phyloP scores from a whole-genome alignment of 2,888 invertebrate species.

The Drosophila demipolita region DNA sequence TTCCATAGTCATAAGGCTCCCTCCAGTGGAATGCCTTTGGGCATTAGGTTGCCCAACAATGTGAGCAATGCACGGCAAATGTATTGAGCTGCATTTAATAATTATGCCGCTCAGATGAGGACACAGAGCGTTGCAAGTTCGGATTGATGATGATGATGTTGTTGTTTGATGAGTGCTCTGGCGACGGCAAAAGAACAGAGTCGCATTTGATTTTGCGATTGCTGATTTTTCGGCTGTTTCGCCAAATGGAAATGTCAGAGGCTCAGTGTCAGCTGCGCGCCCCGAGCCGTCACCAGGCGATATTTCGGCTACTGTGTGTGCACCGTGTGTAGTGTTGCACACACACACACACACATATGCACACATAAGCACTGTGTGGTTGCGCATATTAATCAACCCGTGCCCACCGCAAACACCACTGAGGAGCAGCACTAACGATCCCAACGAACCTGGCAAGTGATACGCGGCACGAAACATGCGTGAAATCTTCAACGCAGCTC shows the following conservation, averaged over 20 bases:
- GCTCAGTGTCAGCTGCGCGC: constrained; percentile 82
- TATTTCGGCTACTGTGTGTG: constrained; percentile 62
- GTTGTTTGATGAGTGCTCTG: constrained; percentile 22
- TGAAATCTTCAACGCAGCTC: constrained; percentile 66
- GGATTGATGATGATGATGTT: constrained; percentile 1
- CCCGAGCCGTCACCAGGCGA: constrained; percentile 49
- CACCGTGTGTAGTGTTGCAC: background rate
- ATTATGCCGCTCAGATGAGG: constrained; percentile 67
- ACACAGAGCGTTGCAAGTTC: constrained; percentile 19
- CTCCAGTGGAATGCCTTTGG: constrained; percentile 70
- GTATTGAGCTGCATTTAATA: constrained; percentile 85
- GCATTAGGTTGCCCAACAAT: constrained; percentile 78
- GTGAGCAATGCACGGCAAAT: constrained; percentile 82
- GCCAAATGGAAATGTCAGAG: constrained; percentile 82
- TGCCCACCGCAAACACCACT: constrained; percentile 15
- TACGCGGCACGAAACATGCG: constrained; percentile 80
- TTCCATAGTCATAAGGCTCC: constrained; percentile 83
- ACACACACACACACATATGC: constrained; percentile 1
- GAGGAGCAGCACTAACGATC: constrained; percentile 33
- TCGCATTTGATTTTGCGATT: constrained; percentile 35
- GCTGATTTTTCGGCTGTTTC: constrained; percentile 51
- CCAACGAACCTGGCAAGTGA: constrained; percentile 65
- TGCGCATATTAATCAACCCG: constrained; percentile 80
- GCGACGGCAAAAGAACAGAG: constrained; percentile 42
- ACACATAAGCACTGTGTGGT: constrained; percentile 24